Base-by-base conservation (phyloP, 2,888 invertebrate species). In the Hedychridium roseum region DNA sequence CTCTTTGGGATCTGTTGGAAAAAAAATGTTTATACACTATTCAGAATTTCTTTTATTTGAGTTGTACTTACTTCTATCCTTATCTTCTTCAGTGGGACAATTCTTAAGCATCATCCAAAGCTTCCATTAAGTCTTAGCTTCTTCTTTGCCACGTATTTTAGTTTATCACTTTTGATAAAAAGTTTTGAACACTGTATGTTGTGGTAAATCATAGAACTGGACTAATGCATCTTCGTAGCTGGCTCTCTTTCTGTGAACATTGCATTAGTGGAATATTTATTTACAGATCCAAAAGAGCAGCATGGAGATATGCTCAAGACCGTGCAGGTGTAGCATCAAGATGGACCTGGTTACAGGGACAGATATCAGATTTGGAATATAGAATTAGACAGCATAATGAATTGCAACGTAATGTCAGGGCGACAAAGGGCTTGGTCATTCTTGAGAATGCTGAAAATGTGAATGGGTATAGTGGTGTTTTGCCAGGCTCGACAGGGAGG, bases 271-370 rank as follows among this genome's bases (percentile, higher is more conserved):
- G 9, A n/a, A 27, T 38, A 43, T 48, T 20, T 43, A 35, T 39
- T 51, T 51, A 18, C 82, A 92, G 94, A 76, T 87, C 85, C 71
- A 93, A 86, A 80, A 87, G 90, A 69, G 92, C 90, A 51, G 85
- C 89, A 67, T 95, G 90, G 94, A 88, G 86, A 64, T 92, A 88
- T 82, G 87, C 90, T 40, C 84, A 86, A 50, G 88, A 91, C 50
- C 85, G 96, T 27, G 90, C 93, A 2, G 86, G 88, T 15, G 86
- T 95, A 37, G 94, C 92, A 1, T 84, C 91, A 2, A 86, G 93
- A 35, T 95, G 94, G 94, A 88, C 90, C 43, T 96, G 95, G 95
- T 82, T 96, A 14, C 90, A 92, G 66, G 89, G 92, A n/a, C 95
- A 95, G 79, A 89, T 96, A 40, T 88, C 92, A 21, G 96, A 96